A percentile compares a stretch with the other conserved stretches of the same genome.
Conservation (phyloP, 2,888 invertebrate species). For the Lasioglossum villosulum region DNA sequence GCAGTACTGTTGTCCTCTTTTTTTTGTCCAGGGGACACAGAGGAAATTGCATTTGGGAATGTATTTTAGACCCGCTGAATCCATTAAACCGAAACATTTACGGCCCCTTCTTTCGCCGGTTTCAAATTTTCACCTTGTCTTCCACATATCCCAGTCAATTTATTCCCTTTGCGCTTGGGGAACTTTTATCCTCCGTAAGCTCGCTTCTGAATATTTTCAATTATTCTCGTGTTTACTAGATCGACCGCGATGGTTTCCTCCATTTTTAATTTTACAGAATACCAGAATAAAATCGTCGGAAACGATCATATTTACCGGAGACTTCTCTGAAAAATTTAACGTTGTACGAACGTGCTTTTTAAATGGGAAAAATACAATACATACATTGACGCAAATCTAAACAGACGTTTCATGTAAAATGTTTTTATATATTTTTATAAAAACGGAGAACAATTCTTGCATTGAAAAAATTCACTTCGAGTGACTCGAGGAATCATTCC, state of each 20-base stretch:
- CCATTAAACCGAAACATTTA: slow-evolving; percentile 44
- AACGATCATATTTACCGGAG: not conserved
- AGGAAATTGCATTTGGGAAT: slow-evolving; percentile 46
- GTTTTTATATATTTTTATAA: too few species aligned
- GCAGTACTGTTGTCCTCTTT: slow-evolving; percentile 28
- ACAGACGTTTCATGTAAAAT: too few species aligned
- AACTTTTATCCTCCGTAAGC: not conserved
- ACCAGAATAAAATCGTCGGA: not conserved
- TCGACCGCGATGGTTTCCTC: not conserved
- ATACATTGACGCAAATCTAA: too few species aligned
- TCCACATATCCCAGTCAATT: not conserved
- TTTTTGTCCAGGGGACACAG: not conserved
- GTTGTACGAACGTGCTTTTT: not conserved
- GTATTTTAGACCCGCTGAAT: slow-evolving; percentile 25
- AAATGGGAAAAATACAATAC: too few species aligned
- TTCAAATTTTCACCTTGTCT: slow-evolving; percentile 9
- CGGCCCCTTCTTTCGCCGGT: not conserved
- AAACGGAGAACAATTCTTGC: not conserved
- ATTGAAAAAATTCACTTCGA: not conserved
- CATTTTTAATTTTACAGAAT: not conserved
- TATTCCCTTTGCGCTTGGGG: not conserved
- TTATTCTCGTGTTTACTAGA: not conserved
- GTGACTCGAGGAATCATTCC: not conserved
- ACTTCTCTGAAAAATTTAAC: not conserved
- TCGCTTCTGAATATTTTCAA: not conserved